These are phyloP conservation scores for Speoplatyrhinus poulsoni DNA, from an alignment of 2,113 vertebrate genomes.

Conservation along the genomic window DNA sequence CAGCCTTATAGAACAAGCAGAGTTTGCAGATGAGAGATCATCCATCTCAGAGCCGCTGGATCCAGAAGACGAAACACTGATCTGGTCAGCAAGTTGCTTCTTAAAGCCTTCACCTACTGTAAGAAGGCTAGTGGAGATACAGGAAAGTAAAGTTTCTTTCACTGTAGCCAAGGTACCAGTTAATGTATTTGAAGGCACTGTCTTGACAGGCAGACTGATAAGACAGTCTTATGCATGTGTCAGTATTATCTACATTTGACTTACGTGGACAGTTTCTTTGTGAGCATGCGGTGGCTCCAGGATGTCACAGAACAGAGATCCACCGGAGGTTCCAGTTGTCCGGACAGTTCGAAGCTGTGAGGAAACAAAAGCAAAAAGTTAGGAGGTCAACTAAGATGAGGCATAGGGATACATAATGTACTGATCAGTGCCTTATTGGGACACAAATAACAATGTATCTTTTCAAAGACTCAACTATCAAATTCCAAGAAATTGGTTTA, in stretches of 20 bases:
- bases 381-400: background rate
- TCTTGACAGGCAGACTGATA: background rate
- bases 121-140: constrained; percentile 57
- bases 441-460: no score
- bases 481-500: background rate
- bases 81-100: constrained; percentile 71
- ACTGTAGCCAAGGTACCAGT: background rate
- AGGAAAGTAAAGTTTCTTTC: background rate
- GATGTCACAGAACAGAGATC: constrained; percentile 81
- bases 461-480: no score
- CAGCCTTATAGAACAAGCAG: constrained; percentile 52
- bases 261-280: constrained; percentile 85
- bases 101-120: constrained; percentile 60
- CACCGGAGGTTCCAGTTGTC: constrained; percentile 81
- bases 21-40: constrained; percentile 62
- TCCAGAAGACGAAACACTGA: constrained; percentile 75
- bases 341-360: constrained; percentile 82
- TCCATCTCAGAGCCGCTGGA: constrained; percentile 79
- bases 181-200: background rate
- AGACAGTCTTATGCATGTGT: background rate
- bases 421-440: no score
- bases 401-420: no score
- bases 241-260: constrained; percentile 49
- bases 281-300: constrained; percentile 76
- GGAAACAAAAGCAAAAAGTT: background rate